These are phyloP conservation scores for Thalpophila matura DNA, from an alignment of 2,888 invertebrate species.

Conservation along the genomic window DNA sequence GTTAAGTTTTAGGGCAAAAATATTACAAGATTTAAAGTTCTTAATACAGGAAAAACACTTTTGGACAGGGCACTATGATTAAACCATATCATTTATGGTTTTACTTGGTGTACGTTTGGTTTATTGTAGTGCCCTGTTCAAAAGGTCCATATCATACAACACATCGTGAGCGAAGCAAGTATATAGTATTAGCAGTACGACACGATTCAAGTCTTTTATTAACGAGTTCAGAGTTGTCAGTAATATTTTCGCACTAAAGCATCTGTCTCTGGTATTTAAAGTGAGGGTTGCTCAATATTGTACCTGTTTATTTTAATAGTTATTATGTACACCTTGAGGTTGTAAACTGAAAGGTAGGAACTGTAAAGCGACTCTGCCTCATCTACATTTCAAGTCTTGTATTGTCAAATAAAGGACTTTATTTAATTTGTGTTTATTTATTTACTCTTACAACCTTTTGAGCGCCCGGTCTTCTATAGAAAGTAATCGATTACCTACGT, in stretches of 20 bases:
- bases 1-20: constrained; percentile 10
- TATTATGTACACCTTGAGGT: constrained; percentile 39
- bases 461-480: no score
- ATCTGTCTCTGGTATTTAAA: constrained; percentile 28
- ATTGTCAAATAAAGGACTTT: constrained; percentile 57
- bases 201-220: no score
- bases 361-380: constrained; percentile 52
- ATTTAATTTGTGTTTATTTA: constrained; percentile 36
- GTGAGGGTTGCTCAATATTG: constrained; percentile 64
- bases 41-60: no score
- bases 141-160: no score
- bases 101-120: no score
- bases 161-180: no score
- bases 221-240: background rate
- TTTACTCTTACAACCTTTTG: background rate
- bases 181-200: no score
- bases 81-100: no score
- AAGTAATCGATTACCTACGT: no score
- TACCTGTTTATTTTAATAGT: constrained; percentile 66
- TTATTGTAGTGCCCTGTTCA: no score
- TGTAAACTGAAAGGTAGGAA: constrained; percentile 46
- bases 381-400: constrained; percentile 55
- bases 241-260: constrained; percentile 25
- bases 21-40: background rate
- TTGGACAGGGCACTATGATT: background rate